Evolutionary conservation across 2,797 vertebrate genomes (phyloP).

Genomic region (Xenopus petersii): DNA sequence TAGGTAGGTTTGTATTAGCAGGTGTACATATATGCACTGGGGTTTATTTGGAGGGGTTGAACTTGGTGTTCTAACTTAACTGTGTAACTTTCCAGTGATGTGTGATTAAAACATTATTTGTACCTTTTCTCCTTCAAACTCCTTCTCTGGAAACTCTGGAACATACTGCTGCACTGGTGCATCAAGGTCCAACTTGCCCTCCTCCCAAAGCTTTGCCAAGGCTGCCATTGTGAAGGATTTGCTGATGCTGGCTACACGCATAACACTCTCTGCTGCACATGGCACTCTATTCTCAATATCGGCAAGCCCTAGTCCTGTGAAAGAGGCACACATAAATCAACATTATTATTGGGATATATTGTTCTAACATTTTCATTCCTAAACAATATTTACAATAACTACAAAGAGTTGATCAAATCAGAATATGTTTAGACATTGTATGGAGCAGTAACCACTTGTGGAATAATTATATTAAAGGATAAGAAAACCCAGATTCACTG

Average conservation of each 20-base stretch:
- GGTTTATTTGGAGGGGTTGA: too few relatives aligned
- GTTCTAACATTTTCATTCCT: too few relatives aligned
- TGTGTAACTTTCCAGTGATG: too few relatives aligned
- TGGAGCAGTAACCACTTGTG: too few relatives aligned
- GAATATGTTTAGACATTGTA: too few relatives aligned
- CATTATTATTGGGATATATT: neutral
- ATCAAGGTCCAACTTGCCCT: conserved; percentile 88
- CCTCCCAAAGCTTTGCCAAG: conserved; percentile 85
- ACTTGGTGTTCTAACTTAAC: too few relatives aligned
- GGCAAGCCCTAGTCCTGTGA: conserved; percentile 84
- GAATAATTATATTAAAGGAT: too few relatives aligned
- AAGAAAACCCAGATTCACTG: too few relatives aligned
- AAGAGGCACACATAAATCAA: conserved; percentile 4
- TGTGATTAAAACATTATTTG: neutral
- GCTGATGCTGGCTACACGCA: conserved; percentile 96
- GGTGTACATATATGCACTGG: too few relatives aligned
- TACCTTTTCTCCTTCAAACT: conserved; percentile 86
- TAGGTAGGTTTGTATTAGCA: too few relatives aligned
- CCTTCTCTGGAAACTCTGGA: conserved; percentile 91
- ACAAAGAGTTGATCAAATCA: too few relatives aligned
- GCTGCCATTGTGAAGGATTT: conserved; percentile 90
- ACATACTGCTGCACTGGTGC: conserved; percentile 89
- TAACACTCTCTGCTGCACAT: conserved; percentile 81
- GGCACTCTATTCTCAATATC: conserved; percentile 90
- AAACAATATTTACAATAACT: too few relatives aligned